Evolutionary conservation across 2,797 vertebrate species (phyloP).

Genomic region (Buphagus erythrorhynchus): DNA sequence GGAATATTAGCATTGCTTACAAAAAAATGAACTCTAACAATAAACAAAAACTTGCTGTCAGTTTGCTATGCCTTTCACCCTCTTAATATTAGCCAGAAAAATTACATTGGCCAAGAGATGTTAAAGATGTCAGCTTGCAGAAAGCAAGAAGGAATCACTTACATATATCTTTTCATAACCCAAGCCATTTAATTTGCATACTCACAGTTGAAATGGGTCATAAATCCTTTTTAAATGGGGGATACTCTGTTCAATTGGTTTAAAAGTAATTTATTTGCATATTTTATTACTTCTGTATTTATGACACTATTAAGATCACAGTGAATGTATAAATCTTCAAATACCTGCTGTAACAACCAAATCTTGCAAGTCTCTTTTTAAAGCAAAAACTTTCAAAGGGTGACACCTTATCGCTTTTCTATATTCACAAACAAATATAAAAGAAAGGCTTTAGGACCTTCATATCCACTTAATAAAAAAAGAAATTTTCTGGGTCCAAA

Average conservation of each 20-base stretch:
- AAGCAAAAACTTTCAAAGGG: background rate
- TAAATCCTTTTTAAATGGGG: background rate
- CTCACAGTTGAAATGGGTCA: background rate
- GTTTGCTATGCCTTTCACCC: background rate
- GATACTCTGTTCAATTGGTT: background rate
- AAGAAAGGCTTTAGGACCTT: background rate
- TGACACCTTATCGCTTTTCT: background rate
- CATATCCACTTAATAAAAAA: background rate
- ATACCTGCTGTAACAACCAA: background rate
- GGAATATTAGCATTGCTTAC: background rate
- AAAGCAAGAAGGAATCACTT: background rate
- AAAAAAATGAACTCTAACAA: background rate
- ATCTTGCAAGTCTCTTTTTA: background rate
- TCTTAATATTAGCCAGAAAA: background rate
- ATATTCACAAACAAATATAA: background rate
- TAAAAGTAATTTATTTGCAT: background rate
- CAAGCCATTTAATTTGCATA: constrained; percentile 19
- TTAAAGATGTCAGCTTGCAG: background rate
- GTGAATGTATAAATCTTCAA: background rate
- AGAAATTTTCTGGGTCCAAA: background rate
- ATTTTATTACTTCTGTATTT: constrained; percentile 3
- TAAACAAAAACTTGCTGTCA: background rate
- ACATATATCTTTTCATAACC: background rate
- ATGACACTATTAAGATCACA: background rate
- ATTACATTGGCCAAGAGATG: background rate